Evolutionary conservation across 2,113 vertebrate species (phyloP).

Genomic region (Hypocryptadius cinnamomeus): DNA sequence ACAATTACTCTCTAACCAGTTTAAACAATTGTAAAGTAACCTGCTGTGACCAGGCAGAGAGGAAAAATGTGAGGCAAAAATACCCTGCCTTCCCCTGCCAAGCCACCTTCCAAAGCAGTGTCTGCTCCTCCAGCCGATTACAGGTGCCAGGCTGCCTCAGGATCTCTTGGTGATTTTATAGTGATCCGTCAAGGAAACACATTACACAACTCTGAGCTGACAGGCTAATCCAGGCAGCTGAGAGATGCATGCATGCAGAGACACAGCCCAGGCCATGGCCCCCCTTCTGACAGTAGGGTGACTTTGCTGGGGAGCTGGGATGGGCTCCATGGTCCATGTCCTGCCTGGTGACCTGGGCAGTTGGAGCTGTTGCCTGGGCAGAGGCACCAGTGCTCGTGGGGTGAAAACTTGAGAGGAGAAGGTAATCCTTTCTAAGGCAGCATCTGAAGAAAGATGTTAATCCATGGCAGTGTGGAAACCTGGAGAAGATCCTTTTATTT

Average conservation of each 20-base stretch:
- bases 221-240: not conserved
- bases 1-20: not conserved
- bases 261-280: not conserved
- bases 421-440: not conserved
- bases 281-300: accelerated
- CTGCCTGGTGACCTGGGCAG: not conserved
- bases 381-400: not conserved
- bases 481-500: not conserved
- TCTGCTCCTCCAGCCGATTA: not conserved
- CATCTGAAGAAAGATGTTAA: not conserved
- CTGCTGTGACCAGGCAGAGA: not conserved
- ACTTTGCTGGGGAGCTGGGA: not conserved
- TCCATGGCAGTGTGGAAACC: not conserved
- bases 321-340: not conserved
- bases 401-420: not conserved
- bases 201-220: not conserved
- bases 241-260: not conserved
- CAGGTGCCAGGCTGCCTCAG: not conserved
- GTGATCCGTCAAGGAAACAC: not conserved
- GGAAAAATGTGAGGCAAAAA: not conserved
- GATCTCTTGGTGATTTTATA: not conserved
- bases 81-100: not conserved
- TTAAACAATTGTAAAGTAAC: not conserved
- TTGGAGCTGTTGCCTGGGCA: not conserved
- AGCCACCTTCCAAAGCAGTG: not conserved